Conservation (phyloP, 2,113 vertebrate species). For the Telmatochromis sp. region DNA sequence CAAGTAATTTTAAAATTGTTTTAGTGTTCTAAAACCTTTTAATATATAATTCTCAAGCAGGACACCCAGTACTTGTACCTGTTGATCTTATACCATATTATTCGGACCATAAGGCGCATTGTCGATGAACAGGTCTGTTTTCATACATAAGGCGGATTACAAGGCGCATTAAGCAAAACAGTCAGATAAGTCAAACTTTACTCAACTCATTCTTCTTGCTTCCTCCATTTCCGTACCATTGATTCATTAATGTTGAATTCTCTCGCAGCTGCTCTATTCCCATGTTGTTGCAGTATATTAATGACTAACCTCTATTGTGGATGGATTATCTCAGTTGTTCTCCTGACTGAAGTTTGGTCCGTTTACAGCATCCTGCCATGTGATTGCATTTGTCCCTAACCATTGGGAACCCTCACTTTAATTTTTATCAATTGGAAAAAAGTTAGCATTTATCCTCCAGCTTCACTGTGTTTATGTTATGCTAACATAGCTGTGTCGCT, state of each 20-base stretch:
- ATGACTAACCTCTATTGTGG: not conserved
- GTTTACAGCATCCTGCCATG: too few species aligned
- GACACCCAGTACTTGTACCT: not conserved
- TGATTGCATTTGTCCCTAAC: too few species aligned
- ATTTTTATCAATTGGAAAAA: not conserved
- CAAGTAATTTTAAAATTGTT: not conserved
- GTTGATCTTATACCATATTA: not conserved
- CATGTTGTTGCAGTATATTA: not conserved
- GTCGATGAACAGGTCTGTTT: not conserved
- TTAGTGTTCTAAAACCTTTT: not conserved
- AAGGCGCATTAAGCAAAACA: not conserved
- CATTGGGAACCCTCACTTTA: not conserved
- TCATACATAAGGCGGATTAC: not conserved
- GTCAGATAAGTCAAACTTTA: not conserved
- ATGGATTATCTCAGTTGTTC: not conserved
- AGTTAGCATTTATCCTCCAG: not conserved
- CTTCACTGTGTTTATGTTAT: not conserved
- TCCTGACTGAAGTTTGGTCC: too few species aligned
- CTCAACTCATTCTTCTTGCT: too few species aligned
- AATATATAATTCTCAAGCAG: not conserved
- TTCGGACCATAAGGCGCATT: not conserved
- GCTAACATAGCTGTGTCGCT: not conserved
- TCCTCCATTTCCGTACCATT: too few species aligned
- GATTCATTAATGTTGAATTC: too few species aligned
- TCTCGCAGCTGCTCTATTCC: not conserved